These are phyloP conservation scores for Alosa sapidissima DNA, from an alignment of 2,797 vertebrate species.

Conservation along the genomic window DNA sequence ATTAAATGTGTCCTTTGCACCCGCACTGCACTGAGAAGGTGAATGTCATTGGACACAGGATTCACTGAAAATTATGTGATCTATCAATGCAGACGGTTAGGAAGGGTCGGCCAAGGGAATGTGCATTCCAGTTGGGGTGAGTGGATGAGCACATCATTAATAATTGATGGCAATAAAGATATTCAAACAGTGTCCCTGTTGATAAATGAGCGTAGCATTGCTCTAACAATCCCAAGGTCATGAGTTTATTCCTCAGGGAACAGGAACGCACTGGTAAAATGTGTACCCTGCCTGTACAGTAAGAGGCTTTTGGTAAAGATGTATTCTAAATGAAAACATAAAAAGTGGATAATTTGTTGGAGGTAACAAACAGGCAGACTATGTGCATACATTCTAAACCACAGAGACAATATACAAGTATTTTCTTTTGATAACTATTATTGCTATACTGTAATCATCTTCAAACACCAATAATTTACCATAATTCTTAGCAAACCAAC, in stretches of 20 bases:
- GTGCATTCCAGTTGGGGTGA: background rate
- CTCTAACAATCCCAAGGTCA: conserved; percentile 10
- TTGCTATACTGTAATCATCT: background rate
- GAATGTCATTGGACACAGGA: conserved; percentile 9
- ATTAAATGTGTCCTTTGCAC: background rate
- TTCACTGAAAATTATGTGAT: conserved; percentile 15
- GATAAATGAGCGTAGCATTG: background rate
- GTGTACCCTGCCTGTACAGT: background rate
- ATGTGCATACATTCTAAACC: background rate
- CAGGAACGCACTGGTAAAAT: background rate
- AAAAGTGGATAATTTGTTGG: background rate
- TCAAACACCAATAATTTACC: background rate
- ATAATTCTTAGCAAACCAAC: background rate
- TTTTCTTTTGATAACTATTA: background rate
- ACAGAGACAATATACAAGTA: no score
- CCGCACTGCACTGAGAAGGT: background rate
- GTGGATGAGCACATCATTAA: conserved; percentile 14
- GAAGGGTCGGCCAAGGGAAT: background rate
- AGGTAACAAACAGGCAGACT: no score
- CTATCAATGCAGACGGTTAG: background rate
- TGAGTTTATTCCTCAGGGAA: background rate
- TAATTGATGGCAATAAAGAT: conserved; percentile 26
- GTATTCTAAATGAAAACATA: background rate
- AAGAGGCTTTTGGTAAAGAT: background rate
- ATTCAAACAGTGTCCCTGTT: background rate